Percentiles rank a stretch among this genome's conserved stretches.
Evolutionary conservation across 2,888 invertebrate genomes (phyloP).

Genomic region (Hyppa rectilinea): DNA sequence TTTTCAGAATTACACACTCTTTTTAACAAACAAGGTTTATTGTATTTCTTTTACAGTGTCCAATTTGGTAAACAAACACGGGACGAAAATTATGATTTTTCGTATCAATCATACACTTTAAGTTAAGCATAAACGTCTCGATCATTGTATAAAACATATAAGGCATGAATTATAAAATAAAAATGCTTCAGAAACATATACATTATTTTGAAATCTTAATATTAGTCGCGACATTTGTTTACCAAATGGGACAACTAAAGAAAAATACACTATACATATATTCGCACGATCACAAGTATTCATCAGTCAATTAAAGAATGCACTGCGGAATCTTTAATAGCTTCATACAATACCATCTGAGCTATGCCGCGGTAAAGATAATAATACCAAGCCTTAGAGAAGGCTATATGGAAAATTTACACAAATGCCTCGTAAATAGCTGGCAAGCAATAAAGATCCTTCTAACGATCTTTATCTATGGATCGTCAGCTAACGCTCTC

Average conservation of each 20-base stretch:
- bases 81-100: too few species aligned
- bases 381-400: slow-evolving; percentile 37
- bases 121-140: too few species aligned
- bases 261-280: too few species aligned
- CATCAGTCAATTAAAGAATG: slow-evolving; percentile 34
- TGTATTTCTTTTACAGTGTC: too few species aligned
- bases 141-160: too few species aligned
- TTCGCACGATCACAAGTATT: slow-evolving; percentile 16
- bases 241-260: too few species aligned
- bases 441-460: slow-evolving; percentile 58
- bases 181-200: too few species aligned
- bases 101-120: too few species aligned
- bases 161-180: too few species aligned
- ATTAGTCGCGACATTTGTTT: too few species aligned
- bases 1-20: slow-evolving; percentile 7
- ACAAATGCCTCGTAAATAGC: slow-evolving; percentile 53
- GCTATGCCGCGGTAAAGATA: slow-evolving; percentile 38
- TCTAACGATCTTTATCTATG: slow-evolving; percentile 61
- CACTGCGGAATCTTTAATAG: slow-evolving; percentile 50
- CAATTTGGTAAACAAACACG: too few species aligned
- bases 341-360: slow-evolving; percentile 49
- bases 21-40: background rate
- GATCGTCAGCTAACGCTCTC: slow-evolving; percentile 49
- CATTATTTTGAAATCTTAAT: too few species aligned
- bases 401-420: slow-evolving; percentile 43